phyloP scores from a whole-genome alignment of 1,140 invertebrate genomes.

The Dryas iulia region DNA sequence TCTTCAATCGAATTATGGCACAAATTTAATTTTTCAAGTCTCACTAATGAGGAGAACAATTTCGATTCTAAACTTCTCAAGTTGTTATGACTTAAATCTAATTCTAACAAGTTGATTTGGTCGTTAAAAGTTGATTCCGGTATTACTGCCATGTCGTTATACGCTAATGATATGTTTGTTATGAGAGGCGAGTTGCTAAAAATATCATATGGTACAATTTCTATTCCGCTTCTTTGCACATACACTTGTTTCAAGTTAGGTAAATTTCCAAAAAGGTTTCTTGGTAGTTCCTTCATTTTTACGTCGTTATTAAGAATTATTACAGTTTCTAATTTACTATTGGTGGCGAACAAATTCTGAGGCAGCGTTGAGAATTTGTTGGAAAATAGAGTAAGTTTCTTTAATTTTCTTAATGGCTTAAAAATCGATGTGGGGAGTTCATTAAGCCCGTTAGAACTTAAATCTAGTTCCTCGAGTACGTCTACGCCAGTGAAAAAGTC shows the following conservation, averaged over 20 bases:
- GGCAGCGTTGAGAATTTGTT: constrained; percentile 83
- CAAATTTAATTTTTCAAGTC: constrained; percentile 80
- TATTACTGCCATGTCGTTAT: constrained; percentile 80
- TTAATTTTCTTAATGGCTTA: constrained; percentile 80
- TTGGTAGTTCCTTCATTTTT: constrained; percentile 79
- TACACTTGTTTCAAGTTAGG: constrained; percentile 77
- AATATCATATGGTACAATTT: constrained; percentile 79
- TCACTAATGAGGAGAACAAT: constrained; percentile 76
- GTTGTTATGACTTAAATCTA: constrained; percentile 82
- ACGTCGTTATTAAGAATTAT: constrained; percentile 81
- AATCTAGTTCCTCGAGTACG: constrained; percentile 82
- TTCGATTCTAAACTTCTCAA: constrained; percentile 78
- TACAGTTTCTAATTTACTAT: constrained; percentile 77
- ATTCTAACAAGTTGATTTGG: constrained; percentile 77
- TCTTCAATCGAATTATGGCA: constrained; percentile 78
- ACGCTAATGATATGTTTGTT: constrained; percentile 79
- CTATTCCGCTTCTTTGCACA: constrained; percentile 76
- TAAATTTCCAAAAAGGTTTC: constrained; percentile 81
- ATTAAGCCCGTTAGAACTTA: constrained; percentile 83
- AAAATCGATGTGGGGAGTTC: constrained; percentile 82
- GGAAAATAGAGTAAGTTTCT: constrained; percentile 81
- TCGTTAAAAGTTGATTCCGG: constrained; percentile 81
- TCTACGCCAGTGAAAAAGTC: constrained; percentile 82
- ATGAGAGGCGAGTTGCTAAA: constrained; percentile 81
- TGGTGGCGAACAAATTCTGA: constrained; percentile 80